phyloP scores from a whole-genome alignment of 2,888 invertebrate species.

The Glaucopsyche alexis region DNA sequence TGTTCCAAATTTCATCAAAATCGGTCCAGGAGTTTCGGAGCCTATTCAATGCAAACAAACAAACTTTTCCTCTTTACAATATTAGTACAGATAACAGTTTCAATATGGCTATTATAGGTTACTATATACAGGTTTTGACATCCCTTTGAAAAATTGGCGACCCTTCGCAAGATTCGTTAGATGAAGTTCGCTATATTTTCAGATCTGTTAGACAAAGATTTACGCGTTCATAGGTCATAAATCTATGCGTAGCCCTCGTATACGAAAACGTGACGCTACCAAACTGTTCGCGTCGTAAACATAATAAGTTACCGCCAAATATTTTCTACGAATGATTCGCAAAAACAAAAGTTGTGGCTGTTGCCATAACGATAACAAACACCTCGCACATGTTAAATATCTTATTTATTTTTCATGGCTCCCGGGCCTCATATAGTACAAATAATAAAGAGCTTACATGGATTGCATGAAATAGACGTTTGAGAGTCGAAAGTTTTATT shows the following conservation, averaged over 20 bases:
- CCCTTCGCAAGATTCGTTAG: not conserved
- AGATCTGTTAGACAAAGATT: not conserved
- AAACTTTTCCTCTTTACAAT: no score
- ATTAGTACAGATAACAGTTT: no score
- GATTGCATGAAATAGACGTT: not conserved
- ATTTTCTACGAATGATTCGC: not conserved
- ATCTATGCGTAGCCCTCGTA: not conserved
- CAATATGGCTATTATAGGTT: not conserved
- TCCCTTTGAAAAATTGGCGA: not conserved
- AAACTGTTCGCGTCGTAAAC: not conserved
- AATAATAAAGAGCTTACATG: not conserved
- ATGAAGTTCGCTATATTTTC: not conserved
- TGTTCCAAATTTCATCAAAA: no score
- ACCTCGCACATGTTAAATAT: not conserved
- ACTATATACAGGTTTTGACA: not conserved
- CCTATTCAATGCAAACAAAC: no score
- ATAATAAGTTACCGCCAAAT: not conserved
- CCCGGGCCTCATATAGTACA: not conserved
- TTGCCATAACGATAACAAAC: no score
- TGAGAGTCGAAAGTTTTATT: not conserved
- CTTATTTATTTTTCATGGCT: not conserved
- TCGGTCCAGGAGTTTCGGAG: no score
- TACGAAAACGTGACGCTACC: not conserved
- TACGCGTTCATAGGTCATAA: not conserved
- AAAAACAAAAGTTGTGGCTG: conserved; percentile 8